Evolutionary conservation across 2,888 invertebrate species (phyloP).

Genomic region (Plagodis dolabraria): DNA sequence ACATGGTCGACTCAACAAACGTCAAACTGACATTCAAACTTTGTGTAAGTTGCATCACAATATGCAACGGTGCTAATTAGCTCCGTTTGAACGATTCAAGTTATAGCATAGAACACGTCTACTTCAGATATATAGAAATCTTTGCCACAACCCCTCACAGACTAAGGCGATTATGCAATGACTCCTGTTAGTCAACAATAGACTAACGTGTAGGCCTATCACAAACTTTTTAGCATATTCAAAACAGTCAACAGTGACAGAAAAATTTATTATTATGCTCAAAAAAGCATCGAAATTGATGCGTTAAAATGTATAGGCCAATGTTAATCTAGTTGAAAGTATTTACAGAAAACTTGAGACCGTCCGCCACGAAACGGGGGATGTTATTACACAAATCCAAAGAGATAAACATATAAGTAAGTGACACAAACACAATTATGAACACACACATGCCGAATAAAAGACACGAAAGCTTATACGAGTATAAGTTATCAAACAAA

Average conservation of each 20-base stretch:
- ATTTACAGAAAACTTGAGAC: conserved; percentile 38
- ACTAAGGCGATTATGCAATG: conserved; percentile 20
- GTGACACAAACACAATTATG: conserved; percentile 30
- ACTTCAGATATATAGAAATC: too few relatives aligned
- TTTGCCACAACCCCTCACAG: conserved; percentile 19
- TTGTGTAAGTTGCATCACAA: too few relatives aligned
- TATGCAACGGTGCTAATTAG: too few relatives aligned
- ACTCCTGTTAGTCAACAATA: background rate
- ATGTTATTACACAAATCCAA: conserved; percentile 21
- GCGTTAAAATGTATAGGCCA: conserved; percentile 17
- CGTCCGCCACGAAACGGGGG: conserved; percentile 27
- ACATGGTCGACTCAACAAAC: too few relatives aligned
- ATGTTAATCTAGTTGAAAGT: conserved; percentile 6
- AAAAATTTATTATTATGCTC: conserved; percentile 19
- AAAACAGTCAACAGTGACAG: background rate
- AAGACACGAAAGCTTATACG: conserved; percentile 32
- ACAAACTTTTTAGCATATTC: conserved; percentile 1
- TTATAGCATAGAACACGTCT: too few relatives aligned
- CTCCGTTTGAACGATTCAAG: too few relatives aligned
- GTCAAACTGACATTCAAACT: too few relatives aligned
- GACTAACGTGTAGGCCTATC: conserved; percentile 13
- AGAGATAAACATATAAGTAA: conserved; percentile 22
- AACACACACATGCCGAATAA: conserved; percentile 33
- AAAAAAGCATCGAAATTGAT: conserved; percentile 11
- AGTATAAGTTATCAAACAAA: conserved; percentile 6